Percentiles rank a stretch among this genome's conserved stretches.
These are phyloP conservation scores for Oryctolagus cuniculus DNA, from an alignment of 2,113 vertebrate species.

Conservation along the genomic window DNA sequence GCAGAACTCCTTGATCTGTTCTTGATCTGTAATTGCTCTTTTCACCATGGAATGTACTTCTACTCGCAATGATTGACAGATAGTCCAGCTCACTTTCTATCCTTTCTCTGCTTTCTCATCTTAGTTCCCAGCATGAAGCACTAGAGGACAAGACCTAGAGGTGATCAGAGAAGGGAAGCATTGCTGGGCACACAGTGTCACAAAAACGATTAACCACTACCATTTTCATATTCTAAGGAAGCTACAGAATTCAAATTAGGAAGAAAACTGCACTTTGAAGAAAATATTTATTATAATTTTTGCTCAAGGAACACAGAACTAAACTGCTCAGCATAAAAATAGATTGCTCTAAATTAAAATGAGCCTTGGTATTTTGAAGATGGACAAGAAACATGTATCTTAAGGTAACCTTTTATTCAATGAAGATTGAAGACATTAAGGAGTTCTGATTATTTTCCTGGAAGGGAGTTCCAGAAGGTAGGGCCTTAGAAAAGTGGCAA, in stretches of 20 bases:
- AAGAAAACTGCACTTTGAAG: conserved; percentile 19
- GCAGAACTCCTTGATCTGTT: neutral
- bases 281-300: conserved; percentile 1
- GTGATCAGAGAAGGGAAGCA: neutral
- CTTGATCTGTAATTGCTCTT: neutral
- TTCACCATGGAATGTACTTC: neutral
- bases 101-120: neutral
- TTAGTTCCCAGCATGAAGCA: neutral
- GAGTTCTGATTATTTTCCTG: neutral
- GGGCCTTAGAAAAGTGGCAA: neutral
- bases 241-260: neutral
- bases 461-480: neutral
- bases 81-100: neutral
- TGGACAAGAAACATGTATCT: neutral
- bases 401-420: neutral
- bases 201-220: conserved; percentile 38
- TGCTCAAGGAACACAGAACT: neutral
- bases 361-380: neutral
- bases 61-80: neutral
- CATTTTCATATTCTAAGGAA: neutral
- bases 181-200: neutral
- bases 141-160: neutral
- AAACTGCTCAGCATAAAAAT: neutral
- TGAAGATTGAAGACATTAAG: conserved; percentile 2
- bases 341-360: neutral